Conservation (phyloP, 2,888 invertebrate species). For the Clusia tigrina region DNA sequence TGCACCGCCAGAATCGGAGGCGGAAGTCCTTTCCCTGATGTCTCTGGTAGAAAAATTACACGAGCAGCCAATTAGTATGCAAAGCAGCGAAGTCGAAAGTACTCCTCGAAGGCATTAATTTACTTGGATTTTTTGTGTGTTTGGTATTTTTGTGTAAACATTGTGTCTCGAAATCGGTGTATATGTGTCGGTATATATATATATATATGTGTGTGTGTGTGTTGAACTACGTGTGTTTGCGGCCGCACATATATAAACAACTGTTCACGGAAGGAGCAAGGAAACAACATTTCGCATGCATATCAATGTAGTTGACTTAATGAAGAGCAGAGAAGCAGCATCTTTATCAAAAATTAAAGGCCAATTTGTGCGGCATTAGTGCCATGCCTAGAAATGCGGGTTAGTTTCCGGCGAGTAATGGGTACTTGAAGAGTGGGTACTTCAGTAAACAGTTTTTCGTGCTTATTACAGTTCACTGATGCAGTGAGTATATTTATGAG, state of each 20-base stretch:
- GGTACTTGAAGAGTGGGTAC: too few relatives aligned
- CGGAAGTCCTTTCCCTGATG: too few relatives aligned
- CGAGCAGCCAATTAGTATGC: slow-evolving; percentile 52
- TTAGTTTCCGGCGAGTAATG: too few relatives aligned
- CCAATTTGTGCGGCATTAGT: slow-evolving; percentile 45
- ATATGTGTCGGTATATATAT: not conserved
- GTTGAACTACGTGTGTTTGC: not conserved
- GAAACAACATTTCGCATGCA: slow-evolving; percentile 51
- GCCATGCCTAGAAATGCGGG: not conserved
- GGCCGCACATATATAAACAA: slow-evolving; percentile 13
- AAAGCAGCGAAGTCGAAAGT: slow-evolving; percentile 34
- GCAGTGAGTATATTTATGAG: too few relatives aligned
- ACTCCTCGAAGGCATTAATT: not conserved
- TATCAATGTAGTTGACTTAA: slow-evolving; percentile 55
- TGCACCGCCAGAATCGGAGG: not conserved
- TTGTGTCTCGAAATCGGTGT: not conserved
- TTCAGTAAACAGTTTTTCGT: too few relatives aligned
- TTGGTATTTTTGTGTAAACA: not conserved
- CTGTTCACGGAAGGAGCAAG: too few relatives aligned
- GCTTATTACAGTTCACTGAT: too few relatives aligned
- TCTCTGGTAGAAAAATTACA: too few relatives aligned
- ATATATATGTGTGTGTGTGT: slow-evolving; percentile 2
- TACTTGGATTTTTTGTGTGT: slow-evolving; percentile 7
- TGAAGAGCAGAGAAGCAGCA: too few relatives aligned
- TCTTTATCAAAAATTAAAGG: slow-evolving; percentile 59